Percentiles rank a stretch among this genome's conserved stretches.
Conservation (phyloP, 2,888 invertebrate genomes). For the Diaprepes abbreviatus region DNA sequence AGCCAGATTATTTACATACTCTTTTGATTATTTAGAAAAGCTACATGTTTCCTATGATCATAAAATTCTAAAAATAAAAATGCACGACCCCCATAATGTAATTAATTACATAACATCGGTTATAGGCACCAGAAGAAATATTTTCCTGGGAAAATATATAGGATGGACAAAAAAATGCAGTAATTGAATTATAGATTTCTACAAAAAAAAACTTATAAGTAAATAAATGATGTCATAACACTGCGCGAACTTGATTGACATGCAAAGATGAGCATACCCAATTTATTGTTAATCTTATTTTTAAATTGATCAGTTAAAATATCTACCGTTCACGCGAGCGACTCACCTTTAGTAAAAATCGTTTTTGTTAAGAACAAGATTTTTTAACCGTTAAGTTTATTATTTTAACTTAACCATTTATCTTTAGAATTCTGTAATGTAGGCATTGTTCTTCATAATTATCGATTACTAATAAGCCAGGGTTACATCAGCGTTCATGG, state of each 20-base stretch:
- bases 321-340: no score
- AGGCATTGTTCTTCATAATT: slow-evolving; percentile 33
- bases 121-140: slow-evolving; percentile 3
- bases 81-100: slow-evolving; percentile 12
- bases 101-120: slow-evolving; percentile 20
- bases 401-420: not conserved
- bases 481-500: slow-evolving; percentile 30
- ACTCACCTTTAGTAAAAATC: no score
- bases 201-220: no score
- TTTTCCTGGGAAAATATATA: not conserved
- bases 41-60: slow-evolving; percentile 18
- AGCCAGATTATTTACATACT: slow-evolving; percentile 23
- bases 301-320: no score
- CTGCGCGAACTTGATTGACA: no score
- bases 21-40: slow-evolving; percentile 16
- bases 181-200: no score
- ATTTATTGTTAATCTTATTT: no score
- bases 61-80: slow-evolving; percentile 32
- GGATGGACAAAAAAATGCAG: no score
- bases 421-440: slow-evolving; percentile 27
- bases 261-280: no score
- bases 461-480: slow-evolving; percentile 30
- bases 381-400: no score
- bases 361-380: no score
- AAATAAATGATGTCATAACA: no score